phyloP scores from a whole-genome alignment of 2,113 vertebrate genomes.

The Manacus vitellinus region DNA sequence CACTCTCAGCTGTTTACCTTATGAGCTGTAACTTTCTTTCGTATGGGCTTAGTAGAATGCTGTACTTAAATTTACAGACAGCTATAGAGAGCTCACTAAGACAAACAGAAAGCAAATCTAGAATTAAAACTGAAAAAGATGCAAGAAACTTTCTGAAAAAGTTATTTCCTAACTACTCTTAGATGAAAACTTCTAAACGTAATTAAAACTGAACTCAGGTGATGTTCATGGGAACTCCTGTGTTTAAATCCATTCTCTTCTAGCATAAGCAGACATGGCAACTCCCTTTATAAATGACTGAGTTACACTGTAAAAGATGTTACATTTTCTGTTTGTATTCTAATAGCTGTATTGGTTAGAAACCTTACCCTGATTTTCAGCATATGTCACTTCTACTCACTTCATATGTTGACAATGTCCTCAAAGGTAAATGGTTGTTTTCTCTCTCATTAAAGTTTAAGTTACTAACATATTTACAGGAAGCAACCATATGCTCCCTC shows the following conservation, averaged over 20 bases:
- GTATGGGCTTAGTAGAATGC: background rate
- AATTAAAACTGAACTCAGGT: background rate
- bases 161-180: background rate
- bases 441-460: background rate
- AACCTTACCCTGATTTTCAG: background rate
- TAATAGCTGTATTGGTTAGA: background rate
- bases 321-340: background rate
- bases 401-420: background rate
- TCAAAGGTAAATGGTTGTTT: background rate
- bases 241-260: background rate
- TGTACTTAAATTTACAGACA: background rate
- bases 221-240: background rate
- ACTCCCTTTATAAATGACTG: background rate
- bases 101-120: background rate
- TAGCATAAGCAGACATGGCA: background rate
- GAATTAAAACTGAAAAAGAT: background rate
- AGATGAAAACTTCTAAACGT: background rate
- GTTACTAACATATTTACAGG: background rate
- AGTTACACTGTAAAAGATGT: background rate
- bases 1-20: background rate
- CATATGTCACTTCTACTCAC: background rate
- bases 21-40: background rate
- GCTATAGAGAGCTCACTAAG: background rate
- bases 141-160: background rate
- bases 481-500: conserved; percentile 16